Evolutionary conservation across 1,140 invertebrate genomes (phyloP), one percentile per base, ranked within the genome.

Genomic region (Halotydeus destructor): DNA sequence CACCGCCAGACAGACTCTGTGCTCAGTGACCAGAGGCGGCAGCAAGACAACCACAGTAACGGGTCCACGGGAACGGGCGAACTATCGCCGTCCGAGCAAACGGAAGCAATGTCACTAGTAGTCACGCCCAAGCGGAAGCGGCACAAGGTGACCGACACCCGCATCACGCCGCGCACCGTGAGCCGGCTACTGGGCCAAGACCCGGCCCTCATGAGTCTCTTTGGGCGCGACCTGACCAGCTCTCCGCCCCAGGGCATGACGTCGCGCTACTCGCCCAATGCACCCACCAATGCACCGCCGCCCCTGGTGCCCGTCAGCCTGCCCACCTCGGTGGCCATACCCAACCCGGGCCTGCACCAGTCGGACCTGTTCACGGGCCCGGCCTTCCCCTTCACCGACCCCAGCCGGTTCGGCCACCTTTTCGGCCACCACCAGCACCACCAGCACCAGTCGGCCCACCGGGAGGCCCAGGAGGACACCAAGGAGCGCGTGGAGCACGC

Each of bases 121-220:
- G 83, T 93, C 45, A 78, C 79, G 21, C 81, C 83, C 0, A 91
- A 91, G 62, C 43, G 48, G 31, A 88, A 86, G 65, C 93, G 91
- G 65, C 86, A 93, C 57, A 94, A 94, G 74, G 67, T 94, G 42
- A 94, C 86, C 12, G 86, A 94, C 58, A 91, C 86, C 30, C 70
- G 88, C 45, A 81, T 94, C 43, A 91, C 85, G 8, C 85, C 86
- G 3, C 68, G 82, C 43, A 84, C 81, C 27, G 79, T 85, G 8
- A 81, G 76, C 55, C 69, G 81, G 46, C 78, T 85, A 44, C 59
- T 85, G 43, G 78, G 78, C 33, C 49, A 55, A 26, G 47, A 54
- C 42, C 40, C 40, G 23, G 11, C 34, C 12, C 34, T 42, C 12
- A 18, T 25, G 2, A 24, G 24, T 22, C 18, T 42, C 5, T 33